Evolutionary conservation across 2,888 invertebrate genomes (phyloP).

Genomic region (Phortica magna): DNA sequence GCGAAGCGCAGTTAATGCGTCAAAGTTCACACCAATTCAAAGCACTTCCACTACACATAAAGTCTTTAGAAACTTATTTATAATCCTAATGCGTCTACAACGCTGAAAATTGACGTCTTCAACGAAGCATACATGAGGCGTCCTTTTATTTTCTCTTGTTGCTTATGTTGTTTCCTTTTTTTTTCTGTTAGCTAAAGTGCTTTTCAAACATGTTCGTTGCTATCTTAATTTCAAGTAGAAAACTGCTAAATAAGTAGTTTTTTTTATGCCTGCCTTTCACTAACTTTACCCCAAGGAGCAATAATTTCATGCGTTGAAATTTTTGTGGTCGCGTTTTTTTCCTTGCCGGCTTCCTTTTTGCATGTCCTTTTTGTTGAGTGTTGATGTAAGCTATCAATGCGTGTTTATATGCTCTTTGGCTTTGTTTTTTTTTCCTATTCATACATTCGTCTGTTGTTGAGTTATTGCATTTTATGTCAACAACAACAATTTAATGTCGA

Average conservation of each 20-base stretch:
- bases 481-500: conserved; percentile 8
- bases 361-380: neutral
- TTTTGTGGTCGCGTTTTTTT: conserved; percentile 3
- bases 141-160: neutral
- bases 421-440: neutral
- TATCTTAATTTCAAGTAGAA: conserved; percentile 30
- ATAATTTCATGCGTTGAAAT: conserved; percentile 31
- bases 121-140: neutral
- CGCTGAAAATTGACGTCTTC: conserved; percentile 19
- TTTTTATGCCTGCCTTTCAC: conserved; percentile 3
- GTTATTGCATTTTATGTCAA: conserved; percentile 21
- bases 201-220: conserved; percentile 16
- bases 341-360: neutral
- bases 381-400: conserved; percentile 22
- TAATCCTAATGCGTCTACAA: conserved; percentile 25
- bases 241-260: conserved; percentile 34
- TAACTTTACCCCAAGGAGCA: conserved; percentile 30
- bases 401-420: neutral
- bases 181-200: conserved; percentile 14
- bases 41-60: neutral
- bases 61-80: conserved; percentile 1
- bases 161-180: neutral
- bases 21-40: conserved; percentile 13
- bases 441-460: conserved; percentile 12
- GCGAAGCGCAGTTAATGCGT: conserved; percentile 18